Percentiles rank a stretch among this genome's conserved stretches.
These are phyloP conservation scores for Phacellophora camtschatica DNA, from an alignment of 30 jellyfish, hydroid and myxozoan species.

Conservation along the genomic window DNA sequence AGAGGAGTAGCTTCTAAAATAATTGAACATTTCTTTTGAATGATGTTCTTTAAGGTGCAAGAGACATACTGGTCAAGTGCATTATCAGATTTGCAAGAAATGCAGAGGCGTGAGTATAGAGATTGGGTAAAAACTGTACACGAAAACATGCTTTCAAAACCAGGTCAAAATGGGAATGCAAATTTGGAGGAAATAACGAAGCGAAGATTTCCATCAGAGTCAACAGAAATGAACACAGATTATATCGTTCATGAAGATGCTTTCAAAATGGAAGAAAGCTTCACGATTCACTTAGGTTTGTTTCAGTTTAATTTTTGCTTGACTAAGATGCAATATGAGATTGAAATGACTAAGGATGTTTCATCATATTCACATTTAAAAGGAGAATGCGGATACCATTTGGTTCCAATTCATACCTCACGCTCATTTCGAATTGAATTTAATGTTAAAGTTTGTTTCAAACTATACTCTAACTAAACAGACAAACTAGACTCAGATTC, in stretches of 20 bases:
- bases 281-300: slow-evolving; percentile 91
- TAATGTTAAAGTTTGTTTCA: too few relatives aligned
- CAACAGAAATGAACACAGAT: slow-evolving; percentile 35
- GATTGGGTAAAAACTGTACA: slow-evolving; percentile 91
- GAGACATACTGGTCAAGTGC: slow-evolving; percentile 95
- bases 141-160: slow-evolving; percentile 62
- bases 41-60: slow-evolving; percentile 66
- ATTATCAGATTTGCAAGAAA: slow-evolving; percentile 82
- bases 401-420: too few relatives aligned
- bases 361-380: too few relatives aligned
- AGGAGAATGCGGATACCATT: too few relatives aligned
- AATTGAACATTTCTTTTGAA: neutral
- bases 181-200: neutral
- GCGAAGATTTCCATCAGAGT: slow-evolving; percentile 21
- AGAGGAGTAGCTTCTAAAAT: neutral
- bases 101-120: slow-evolving; percentile 87
- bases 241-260: slow-evolving; percentile 67
- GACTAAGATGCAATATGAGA: too few relatives aligned
- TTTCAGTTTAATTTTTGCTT: too few relatives aligned
- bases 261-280: slow-evolving; percentile 84
- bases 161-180: neutral
- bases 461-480: too few relatives aligned
- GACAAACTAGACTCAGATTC: too few relatives aligned
- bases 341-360: too few relatives aligned
- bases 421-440: too few relatives aligned